Conservation (phyloP, 1,140 invertebrate species). For the Caenorhabditis brenneri region DNA sequence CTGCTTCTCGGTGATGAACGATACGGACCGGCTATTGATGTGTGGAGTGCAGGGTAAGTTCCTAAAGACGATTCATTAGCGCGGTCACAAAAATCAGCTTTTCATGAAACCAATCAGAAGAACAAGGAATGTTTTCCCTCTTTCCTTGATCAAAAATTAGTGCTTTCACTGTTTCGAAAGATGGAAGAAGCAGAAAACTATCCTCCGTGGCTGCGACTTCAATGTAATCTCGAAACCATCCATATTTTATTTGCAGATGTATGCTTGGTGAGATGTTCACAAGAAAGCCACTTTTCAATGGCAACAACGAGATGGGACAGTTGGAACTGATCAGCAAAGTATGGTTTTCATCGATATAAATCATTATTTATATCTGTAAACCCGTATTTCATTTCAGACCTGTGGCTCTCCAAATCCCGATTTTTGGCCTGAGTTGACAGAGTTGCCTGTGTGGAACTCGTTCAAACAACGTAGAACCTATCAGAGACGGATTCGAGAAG, state of each 20-base stretch:
- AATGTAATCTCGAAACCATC: too few species aligned
- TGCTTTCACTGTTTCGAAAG: too few species aligned
- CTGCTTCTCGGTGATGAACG: slow-evolving; percentile 93
- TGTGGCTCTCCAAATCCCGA: slow-evolving; percentile 95
- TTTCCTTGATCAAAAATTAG: too few species aligned
- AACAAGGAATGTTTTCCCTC: too few species aligned
- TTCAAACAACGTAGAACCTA: slow-evolving; percentile 45
- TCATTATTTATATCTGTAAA: too few species aligned
- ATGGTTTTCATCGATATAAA: too few species aligned
- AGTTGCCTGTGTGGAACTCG: slow-evolving; percentile 76
- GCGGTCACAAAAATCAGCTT: too few species aligned
- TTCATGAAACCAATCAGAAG: too few species aligned
- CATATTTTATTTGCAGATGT: slow-evolving; percentile 75
- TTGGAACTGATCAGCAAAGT: slow-evolving; percentile 88
- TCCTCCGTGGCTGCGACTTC: too few species aligned
- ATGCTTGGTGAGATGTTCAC: slow-evolving; percentile 96
- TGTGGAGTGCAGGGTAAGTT: slow-evolving; percentile 94
- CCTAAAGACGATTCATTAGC: neutral
- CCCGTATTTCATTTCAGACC: slow-evolving; percentile 73
- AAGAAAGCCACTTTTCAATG: slow-evolving; percentile 94
- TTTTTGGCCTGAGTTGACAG: slow-evolving; percentile 96
- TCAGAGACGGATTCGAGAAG: slow-evolving; percentile 75
- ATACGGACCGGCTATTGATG: slow-evolving; percentile 96
- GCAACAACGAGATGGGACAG: slow-evolving; percentile 89
- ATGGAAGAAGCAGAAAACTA: too few species aligned